Percentiles rank a stretch among this genome's conserved stretches.
Evolutionary conservation across 2,888 invertebrate genomes (phyloP).

Genomic region (Ganaspis brasiliensis): DNA sequence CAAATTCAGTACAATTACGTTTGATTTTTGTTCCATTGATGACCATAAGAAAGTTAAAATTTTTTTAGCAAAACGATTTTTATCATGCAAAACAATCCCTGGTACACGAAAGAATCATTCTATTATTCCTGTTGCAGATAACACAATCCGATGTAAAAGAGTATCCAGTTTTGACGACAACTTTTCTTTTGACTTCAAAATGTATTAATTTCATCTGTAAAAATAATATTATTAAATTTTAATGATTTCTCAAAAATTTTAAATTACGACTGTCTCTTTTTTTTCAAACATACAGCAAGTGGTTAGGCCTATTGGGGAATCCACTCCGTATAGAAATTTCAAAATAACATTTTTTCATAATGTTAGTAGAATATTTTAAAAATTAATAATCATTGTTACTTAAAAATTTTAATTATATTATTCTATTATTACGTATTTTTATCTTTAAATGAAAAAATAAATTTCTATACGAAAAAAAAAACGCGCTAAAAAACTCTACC

Average conservation of each 20-base stretch:
- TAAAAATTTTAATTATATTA: too few relatives aligned
- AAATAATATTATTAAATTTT: neutral
- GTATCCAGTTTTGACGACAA: neutral
- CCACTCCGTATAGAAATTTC: neutral
- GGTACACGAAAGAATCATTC: neutral
- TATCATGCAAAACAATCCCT: neutral
- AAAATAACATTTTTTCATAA: too few relatives aligned
- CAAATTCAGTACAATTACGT: neutral
- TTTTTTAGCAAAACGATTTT: neutral
- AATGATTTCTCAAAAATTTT: too few relatives aligned
- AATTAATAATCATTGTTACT: too few relatives aligned
- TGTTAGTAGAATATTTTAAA: too few relatives aligned
- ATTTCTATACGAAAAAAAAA: too few relatives aligned
- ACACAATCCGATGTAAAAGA: neutral
- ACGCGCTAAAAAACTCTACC: too few relatives aligned
- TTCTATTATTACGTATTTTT: too few relatives aligned
- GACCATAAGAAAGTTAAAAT: neutral
- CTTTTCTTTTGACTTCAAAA: neutral
- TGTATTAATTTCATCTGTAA: neutral
- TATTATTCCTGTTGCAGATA: neutral
- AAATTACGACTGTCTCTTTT: too few relatives aligned
- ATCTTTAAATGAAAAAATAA: too few relatives aligned
- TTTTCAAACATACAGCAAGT: neutral
- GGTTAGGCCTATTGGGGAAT: neutral
- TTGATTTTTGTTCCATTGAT: neutral